Conservation (phyloP, 1,140 invertebrate species). For the Zelostemma sp. region DNA sequence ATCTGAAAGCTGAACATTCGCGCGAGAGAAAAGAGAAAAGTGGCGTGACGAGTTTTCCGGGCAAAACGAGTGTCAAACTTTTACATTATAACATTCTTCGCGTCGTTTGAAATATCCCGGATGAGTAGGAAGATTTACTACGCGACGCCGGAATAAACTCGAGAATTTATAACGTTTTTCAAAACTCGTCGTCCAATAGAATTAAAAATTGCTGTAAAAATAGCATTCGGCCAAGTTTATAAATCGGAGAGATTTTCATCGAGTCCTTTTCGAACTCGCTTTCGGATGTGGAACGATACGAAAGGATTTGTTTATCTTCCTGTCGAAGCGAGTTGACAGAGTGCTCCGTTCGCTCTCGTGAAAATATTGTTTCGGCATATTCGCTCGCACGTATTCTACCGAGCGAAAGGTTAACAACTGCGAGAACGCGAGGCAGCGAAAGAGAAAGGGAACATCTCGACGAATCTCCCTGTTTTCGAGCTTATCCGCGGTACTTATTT, state of each 20-base stretch:
- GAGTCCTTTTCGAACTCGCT: background rate
- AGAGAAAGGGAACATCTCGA: conserved; percentile 13
- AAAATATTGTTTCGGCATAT: conserved; percentile 13
- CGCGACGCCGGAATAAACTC: background rate
- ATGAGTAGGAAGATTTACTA: conserved; percentile 53
- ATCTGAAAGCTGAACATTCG: conserved; percentile 18
- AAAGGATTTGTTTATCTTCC: conserved; percentile 11
- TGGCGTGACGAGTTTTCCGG: conserved; percentile 25
- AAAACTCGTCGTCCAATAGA: too few relatives aligned
- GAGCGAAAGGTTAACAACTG: conserved; percentile 12
- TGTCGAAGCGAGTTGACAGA: conserved; percentile 9
- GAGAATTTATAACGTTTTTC: too few relatives aligned
- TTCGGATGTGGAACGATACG: too few relatives aligned
- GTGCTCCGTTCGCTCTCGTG: background rate
- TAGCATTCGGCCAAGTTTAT: too few relatives aligned
- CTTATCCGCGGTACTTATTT: conserved; percentile 48
- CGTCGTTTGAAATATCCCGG: conserved; percentile 43
- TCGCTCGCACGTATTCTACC: conserved; percentile 1
- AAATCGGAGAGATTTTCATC: background rate
- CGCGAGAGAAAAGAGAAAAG: conserved; percentile 23
- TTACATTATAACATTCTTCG: conserved; percentile 56
- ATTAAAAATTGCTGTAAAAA: too few relatives aligned
- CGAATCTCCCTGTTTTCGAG: conserved; percentile 42
- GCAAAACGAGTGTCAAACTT: conserved; percentile 45
- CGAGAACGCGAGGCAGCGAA: background rate